Percentiles rank a stretch among this genome's conserved stretches.
These are phyloP conservation scores for Sebastes melanostomus DNA, from an alignment of 2,797 vertebrate genomes.

Conservation along the genomic window DNA sequence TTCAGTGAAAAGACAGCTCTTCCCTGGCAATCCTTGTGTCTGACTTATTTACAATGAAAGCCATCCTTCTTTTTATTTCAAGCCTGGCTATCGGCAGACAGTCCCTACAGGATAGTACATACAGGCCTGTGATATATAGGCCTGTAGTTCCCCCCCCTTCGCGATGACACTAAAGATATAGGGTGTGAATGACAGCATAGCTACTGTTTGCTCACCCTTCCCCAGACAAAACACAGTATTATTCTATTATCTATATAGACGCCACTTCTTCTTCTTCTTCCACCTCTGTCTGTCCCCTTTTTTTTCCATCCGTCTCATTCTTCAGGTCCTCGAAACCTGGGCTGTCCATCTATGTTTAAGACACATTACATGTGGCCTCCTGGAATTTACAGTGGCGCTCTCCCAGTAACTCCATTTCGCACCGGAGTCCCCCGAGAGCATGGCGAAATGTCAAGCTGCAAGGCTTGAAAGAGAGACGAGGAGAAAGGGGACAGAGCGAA, in stretches of 20 bases:
- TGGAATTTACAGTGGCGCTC: constrained; percentile 99
- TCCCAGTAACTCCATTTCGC: constrained; percentile 98
- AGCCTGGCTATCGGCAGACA: constrained; percentile 87
- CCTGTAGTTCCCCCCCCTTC: constrained; percentile 88
- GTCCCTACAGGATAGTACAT: constrained; percentile 90
- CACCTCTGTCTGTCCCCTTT: not conserved
- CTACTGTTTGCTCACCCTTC: constrained; percentile 91
- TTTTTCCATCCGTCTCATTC: constrained; percentile 41
- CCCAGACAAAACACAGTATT: constrained; percentile 97
- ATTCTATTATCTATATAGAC: constrained; percentile 97
- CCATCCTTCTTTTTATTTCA: constrained; percentile 80
- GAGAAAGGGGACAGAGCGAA: constrained; percentile 63
- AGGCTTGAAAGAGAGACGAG: constrained; percentile 74
- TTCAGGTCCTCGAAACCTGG: constrained; percentile 84
- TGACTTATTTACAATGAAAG: constrained; percentile 78
- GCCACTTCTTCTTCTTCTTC: constrained; percentile 53
- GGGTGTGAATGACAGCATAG: constrained; percentile 95
- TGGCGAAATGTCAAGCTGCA: constrained; percentile 97
- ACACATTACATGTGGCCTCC: constrained; percentile 98
- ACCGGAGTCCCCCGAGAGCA: constrained; percentile 92
- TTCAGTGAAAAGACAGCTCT: constrained; percentile 57
- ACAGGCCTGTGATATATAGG: constrained; percentile 98
- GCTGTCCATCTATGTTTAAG: constrained; percentile 99
- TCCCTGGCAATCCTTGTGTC: constrained; percentile 48
- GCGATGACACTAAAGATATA: constrained; percentile 99